Base-by-base conservation (phyloP, 2,888 invertebrate species). In the Pachydiplax longipennis region DNA sequence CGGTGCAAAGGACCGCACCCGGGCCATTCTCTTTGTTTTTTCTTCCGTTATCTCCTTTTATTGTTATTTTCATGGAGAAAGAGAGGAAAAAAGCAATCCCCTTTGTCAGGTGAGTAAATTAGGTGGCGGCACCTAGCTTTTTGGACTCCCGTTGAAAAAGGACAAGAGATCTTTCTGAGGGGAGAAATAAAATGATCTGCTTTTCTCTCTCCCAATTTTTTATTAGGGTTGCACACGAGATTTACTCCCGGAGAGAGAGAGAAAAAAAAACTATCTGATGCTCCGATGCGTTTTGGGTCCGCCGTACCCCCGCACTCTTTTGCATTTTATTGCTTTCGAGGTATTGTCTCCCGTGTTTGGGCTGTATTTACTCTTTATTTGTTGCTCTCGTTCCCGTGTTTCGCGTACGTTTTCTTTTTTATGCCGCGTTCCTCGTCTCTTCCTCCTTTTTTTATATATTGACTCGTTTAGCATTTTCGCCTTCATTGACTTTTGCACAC, bases 41-140 rank as follows among this genome's bases (percentile, higher is more conserved):
- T 25, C 31, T 31, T 73, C 73, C 73, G 73, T 73, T 73, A 73
- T 73, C 73, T 73, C 31, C 73, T 73, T 73, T 73, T 73, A 73
- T 73, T 73, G 73, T 73, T 73, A 73, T 73, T 73, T 73, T 31
- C 25, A 1, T 73, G 73, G 31, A 5, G 73, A 73, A 13, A 73
- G 31, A 53, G 53, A 53, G 53, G 53, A 73, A 25, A 73, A 73
- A 73, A 31, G 73, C 25, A 13, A 31, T 4, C 73, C 53, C 82
- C 31, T 35, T 25, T 53, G 53, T 53, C 83, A 58, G 83, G 83
- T 83, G 83, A 53, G 83, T 83, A 58, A 83, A 83, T 83, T 83
- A 83, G 82, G 82, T 82, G 82, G 82, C 81, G 40, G 37, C 81
- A 40, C 37, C 40, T 81, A 81, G 40, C 44, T 40, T 40, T 81